phyloP scores from a whole-genome alignment of 2,888 invertebrate genomes.

The Epistrophe grossulariae region DNA sequence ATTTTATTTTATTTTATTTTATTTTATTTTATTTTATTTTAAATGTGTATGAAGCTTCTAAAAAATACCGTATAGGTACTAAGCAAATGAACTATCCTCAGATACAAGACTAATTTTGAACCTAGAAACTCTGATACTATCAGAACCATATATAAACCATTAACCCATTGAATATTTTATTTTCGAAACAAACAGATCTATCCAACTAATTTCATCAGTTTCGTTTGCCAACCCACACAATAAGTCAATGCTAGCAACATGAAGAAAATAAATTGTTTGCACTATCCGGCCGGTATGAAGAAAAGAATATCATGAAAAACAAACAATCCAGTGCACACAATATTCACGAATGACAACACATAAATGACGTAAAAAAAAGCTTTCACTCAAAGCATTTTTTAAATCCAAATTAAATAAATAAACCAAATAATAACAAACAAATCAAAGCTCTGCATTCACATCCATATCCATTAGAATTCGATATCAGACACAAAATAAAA shows the following conservation, averaged over 20 bases:
- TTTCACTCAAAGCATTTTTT: slow-evolving; percentile 8
- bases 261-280: slow-evolving; percentile 4
- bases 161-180: too few relatives aligned
- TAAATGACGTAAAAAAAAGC: slow-evolving; percentile 20
- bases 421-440: slow-evolving; percentile 3
- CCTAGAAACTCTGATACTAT: too few relatives aligned
- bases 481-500: slow-evolving; percentile 3
- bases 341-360: background rate
- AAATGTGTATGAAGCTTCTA: too few relatives aligned
- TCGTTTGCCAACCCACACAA: background rate
- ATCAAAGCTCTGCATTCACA: slow-evolving; percentile 24
- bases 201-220: too few relatives aligned
- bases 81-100: too few relatives aligned
- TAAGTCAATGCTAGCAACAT: slow-evolving; percentile 20
- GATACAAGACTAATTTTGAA: too few relatives aligned
- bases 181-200: slow-evolving; percentile 25
- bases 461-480: background rate
- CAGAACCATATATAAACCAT: too few relatives aligned
- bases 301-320: background rate
- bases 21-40: too few relatives aligned
- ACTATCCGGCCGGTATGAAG: background rate
- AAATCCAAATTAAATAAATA: background rate
- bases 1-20: too few relatives aligned
- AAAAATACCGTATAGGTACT: too few relatives aligned
- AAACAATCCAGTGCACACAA: slow-evolving; percentile 7